These are phyloP conservation scores for Drosophila nikananu DNA, from an alignment of 1,140 invertebrate species.

Conservation along the genomic window DNA sequence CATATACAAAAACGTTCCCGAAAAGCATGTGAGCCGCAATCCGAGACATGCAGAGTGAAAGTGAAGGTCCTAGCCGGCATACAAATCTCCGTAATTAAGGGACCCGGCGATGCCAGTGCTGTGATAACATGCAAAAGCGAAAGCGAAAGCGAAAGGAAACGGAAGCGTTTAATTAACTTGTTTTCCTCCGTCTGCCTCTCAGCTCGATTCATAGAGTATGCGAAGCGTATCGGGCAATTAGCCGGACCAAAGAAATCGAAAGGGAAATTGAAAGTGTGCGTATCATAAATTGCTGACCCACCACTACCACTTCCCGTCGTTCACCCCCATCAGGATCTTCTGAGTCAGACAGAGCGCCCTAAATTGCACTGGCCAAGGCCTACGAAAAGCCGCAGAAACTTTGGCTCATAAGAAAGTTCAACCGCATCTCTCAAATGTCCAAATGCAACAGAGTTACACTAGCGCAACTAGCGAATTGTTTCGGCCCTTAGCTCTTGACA, in stretches of 20 bases:
- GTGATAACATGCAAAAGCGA: conserved; percentile 65
- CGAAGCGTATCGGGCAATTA: conserved; percentile 70
- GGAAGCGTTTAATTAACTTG: conserved; percentile 82
- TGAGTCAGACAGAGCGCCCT: conserved; percentile 10
- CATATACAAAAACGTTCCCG: conserved; percentile 72
- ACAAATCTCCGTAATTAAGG: conserved; percentile 80
- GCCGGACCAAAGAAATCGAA: conserved; percentile 44
- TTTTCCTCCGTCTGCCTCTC: conserved; percentile 56
- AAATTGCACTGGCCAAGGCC: conserved; percentile 53
- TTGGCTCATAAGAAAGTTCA: conserved; percentile 49
- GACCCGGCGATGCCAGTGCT: conserved; percentile 57
- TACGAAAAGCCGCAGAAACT: conserved; percentile 53
- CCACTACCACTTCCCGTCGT: not conserved
- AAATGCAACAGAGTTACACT: conserved; percentile 61
- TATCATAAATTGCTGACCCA: conserved; percentile 59
- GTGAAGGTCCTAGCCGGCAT: conserved; percentile 69
- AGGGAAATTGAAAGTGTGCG: conserved; percentile 56
- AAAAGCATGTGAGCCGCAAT: conserved; percentile 67
- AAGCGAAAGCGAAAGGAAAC: conserved; percentile 48
- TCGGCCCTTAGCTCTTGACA: conserved; percentile 47
- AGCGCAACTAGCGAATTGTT: conserved; percentile 76
- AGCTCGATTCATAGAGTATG: conserved; percentile 63
- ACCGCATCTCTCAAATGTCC: conserved; percentile 51
- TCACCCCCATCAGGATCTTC: conserved; percentile 4
- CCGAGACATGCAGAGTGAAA: conserved; percentile 53